A percentile compares a stretch with the other conserved stretches of the same genome.
phyloP scores from a whole-genome alignment of 2,797 vertebrate species.

The Benthosema pterotum region DNA sequence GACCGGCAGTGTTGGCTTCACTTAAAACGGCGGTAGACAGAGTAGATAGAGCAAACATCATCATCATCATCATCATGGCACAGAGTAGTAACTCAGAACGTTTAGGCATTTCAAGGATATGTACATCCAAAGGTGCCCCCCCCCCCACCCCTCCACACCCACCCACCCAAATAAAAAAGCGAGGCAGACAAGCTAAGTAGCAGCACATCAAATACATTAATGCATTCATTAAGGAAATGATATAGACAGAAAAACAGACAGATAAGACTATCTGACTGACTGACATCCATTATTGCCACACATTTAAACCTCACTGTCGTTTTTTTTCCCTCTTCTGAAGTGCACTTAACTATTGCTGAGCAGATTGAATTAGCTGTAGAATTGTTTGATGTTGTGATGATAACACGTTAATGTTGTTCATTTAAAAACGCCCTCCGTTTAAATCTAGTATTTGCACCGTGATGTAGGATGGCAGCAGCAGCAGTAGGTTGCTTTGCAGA shows the following conservation, averaged over 20 bases:
- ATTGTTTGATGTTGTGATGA: background rate
- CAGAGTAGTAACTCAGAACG: constrained; percentile 55
- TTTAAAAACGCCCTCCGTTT: no score
- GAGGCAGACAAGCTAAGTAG: constrained; percentile 57
- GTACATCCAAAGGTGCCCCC: constrained; percentile 53
- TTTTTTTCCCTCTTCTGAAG: constrained; percentile 56
- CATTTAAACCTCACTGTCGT: constrained; percentile 49
- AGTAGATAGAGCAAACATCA: no score
- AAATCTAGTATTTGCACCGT: no score
- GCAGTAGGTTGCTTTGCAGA: no score
- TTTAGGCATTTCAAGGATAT: constrained; percentile 57
- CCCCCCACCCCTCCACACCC: constrained; percentile 9
- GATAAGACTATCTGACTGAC: constrained; percentile 5
- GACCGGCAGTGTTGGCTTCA: no score
- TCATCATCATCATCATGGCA: constrained; percentile 70
- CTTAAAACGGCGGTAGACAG: background rate
- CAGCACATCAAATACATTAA: constrained; percentile 70
- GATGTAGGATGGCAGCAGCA: no score
- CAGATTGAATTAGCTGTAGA: constrained; percentile 35
- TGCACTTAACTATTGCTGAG: constrained; percentile 70
- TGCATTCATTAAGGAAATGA: constrained; percentile 37
- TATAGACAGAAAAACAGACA: constrained; percentile 12
- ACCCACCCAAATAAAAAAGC: constrained; percentile 28
- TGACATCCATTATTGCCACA: constrained; percentile 61
- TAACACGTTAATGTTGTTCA: background rate